These are phyloP conservation scores for Nylanderia fulva DNA, from an alignment of 1,140 invertebrate species.

Conservation along the genomic window DNA sequence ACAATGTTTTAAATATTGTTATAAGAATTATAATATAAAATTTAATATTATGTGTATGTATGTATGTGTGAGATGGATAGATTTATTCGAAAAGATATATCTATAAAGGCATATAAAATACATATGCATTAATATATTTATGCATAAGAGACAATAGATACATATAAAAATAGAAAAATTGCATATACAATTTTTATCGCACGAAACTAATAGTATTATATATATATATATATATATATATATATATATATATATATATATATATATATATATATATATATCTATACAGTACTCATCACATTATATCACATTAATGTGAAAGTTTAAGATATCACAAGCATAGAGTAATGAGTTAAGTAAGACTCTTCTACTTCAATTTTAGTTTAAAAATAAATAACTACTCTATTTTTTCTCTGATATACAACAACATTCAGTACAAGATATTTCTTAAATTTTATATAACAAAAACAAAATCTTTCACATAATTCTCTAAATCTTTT, in stretches of 20 bases:
- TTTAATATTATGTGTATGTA: background rate
- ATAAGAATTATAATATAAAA: conserved; percentile 10
- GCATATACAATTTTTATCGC: background rate
- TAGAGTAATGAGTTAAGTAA: no score
- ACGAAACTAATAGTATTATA: background rate
- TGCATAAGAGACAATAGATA: background rate
- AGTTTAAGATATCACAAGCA: no score
- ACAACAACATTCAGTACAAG: background rate
- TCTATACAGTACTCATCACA: no score
- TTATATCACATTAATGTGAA: background rate
- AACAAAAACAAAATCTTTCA: background rate
- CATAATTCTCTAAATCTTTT: background rate
- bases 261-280: no score
- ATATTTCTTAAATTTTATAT: background rate
- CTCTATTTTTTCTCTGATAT: background rate
- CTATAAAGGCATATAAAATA: background rate
- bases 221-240: no score
- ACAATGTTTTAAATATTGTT: background rate
- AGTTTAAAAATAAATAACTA: background rate
- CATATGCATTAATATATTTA: no score
- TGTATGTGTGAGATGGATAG: background rate
- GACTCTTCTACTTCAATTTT: no score
- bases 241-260: no score
- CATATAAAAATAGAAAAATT: background rate
- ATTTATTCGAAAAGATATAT: background rate